Base-by-base conservation (phyloP, 2,113 vertebrate genomes). In the Pleuronectes platessa region DNA sequence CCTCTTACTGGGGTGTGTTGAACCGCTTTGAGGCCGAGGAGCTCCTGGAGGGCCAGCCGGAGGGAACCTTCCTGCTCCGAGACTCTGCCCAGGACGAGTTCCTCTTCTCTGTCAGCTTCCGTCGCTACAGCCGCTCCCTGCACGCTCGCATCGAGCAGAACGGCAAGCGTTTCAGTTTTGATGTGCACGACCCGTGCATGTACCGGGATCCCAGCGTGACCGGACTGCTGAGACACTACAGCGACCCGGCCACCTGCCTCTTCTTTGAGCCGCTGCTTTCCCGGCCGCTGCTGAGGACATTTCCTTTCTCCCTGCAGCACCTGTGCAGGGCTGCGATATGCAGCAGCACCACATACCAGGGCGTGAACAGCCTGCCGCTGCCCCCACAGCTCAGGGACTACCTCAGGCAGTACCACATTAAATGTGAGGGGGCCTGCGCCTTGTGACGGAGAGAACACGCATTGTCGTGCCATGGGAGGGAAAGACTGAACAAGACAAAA, bases 11-110 rank as follows among this genome's bases (percentile, higher is more conserved):
- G 98, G 98, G 98, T 0, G 96, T 99, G 55, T 92, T 99, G 94
- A 96, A 99, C 90, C 97, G 98, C 84, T 98, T 98, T 0, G 96
- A 97, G 42, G 98, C 97, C 0, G 98, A 99, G 93, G 97, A 97
- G 2, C 95, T 99, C 13, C 92, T 99, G 26, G 98, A 99, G 74
- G 97, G 97, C 17, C 97, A 97, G 81, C 98, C 98, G 0, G 98
- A 99, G 88, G 98, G 98, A 2, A 99, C 98, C 0, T 99, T 99
- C 81, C 92, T 99, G 81, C 92, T 99, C 18, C 84, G 98, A 23
- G 97, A 99, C 86, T 99, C 97, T 9, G 97, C 98, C 66, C 98
- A 99, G 78, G 97, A 99, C 8, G 96, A 98, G 82, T 98, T 97
- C 83, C 94, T 99, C 72, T 99, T 99, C 88, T 99, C 98, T 0